Evolutionary conservation across 2,113 vertebrate genomes (phyloP).

Genomic region (Hydrochoerus hydrochaeris): DNA sequence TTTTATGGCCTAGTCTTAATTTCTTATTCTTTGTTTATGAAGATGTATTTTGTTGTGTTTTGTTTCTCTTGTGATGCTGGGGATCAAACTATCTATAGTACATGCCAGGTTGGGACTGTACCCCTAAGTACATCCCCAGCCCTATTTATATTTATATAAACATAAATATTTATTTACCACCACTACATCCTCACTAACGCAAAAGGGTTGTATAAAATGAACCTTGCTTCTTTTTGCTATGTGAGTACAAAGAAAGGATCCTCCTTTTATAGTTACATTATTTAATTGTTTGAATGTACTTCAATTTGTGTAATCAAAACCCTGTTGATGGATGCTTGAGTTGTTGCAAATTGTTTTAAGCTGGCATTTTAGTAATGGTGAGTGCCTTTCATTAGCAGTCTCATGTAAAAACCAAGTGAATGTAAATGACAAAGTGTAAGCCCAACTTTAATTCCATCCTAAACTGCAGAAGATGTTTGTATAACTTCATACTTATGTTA

Average conservation of each 20-base stretch:
- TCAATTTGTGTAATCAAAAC: neutral
- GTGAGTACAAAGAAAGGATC: neutral
- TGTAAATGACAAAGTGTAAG: constrained; percentile 24
- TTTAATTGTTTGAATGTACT: neutral
- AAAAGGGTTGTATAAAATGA: neutral
- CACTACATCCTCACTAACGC: neutral
- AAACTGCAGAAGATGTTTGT: neutral
- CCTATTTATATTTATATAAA: neutral
- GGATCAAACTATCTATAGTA: neutral
- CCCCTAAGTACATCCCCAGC: neutral
- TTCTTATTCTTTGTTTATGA: constrained; percentile 32
- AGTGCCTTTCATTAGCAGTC: neutral
- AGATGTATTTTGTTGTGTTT: neutral
- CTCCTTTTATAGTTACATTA: constrained; percentile 29
- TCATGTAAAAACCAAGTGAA: constrained; percentile 10
- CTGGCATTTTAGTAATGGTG: constrained; percentile 27
- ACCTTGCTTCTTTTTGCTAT: neutral
- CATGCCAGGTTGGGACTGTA: neutral
- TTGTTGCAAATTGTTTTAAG: constrained; percentile 40
- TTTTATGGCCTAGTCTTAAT: neutral
- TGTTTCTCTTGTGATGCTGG: neutral
- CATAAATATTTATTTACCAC: constrained; percentile 21
- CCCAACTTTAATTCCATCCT: constrained; percentile 22
- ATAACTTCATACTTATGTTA: neutral
- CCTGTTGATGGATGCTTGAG: neutral